Evolutionary conservation across 2,113 vertebrate species (phyloP).

Genomic region (Oenanthe melanoleuca): DNA sequence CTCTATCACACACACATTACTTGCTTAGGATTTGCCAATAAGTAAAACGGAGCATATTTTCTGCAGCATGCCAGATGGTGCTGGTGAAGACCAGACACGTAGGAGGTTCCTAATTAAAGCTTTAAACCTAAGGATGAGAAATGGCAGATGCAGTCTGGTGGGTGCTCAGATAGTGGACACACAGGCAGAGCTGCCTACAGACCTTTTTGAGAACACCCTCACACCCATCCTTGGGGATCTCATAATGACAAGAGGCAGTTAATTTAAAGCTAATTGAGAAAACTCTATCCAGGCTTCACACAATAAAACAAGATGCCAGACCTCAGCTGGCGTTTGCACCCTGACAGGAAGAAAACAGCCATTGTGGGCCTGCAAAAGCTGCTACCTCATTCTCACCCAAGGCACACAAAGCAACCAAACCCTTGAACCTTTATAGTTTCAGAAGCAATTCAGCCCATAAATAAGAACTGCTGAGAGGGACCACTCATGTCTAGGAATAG

Average conservation of each 20-base stretch:
- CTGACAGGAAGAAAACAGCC: constrained; percentile 49
- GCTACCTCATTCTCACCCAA: constrained; percentile 49
- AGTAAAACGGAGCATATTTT: constrained; percentile 61
- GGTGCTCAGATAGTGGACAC: constrained; percentile 28
- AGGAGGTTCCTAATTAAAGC: constrained; percentile 80
- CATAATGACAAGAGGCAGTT: constrained; percentile 76
- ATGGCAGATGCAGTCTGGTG: constrained; percentile 62
- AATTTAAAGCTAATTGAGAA: constrained; percentile 81
- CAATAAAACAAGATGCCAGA: constrained; percentile 72
- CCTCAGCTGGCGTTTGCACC: constrained; percentile 73
- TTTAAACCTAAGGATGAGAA: constrained; percentile 73
- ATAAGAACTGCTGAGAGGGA: background rate
- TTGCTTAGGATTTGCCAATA: constrained; percentile 61
- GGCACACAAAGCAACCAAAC: background rate
- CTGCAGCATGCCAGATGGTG: constrained; percentile 74
- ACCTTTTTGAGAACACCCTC: constrained; percentile 46
- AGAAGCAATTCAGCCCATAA: constrained; percentile 14
- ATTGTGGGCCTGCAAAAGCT: constrained; percentile 53
- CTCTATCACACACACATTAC: background rate
- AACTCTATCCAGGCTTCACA: constrained; percentile 69
- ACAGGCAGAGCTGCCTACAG: constrained; percentile 22
- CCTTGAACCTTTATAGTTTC: background rate
- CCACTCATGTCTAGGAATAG: background rate
- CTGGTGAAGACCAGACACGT: constrained; percentile 64
- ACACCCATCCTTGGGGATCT: constrained; percentile 69